phyloP scores from a whole-genome alignment of 1,140 invertebrate genomes.

The Drosophila eugracilis region DNA sequence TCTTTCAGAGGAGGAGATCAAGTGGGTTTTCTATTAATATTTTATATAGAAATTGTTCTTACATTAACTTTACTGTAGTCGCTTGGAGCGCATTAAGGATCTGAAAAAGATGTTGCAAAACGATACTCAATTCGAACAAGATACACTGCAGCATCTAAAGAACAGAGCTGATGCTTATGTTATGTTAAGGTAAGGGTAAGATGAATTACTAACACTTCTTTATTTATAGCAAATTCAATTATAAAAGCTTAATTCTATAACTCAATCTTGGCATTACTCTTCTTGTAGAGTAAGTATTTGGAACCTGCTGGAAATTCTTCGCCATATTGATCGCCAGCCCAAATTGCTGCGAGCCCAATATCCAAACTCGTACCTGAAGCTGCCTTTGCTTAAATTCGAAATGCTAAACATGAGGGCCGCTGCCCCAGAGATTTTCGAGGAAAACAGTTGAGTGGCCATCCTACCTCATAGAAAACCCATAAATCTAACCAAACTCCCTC shows the following conservation, averaged over 20 bases:
- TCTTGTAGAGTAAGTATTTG: constrained; percentile 59
- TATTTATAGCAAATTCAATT: no score
- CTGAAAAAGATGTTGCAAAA: constrained; percentile 44
- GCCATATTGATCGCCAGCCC: constrained; percentile 68
- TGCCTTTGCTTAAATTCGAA: constrained; percentile 79
- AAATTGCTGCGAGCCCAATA: constrained; percentile 61
- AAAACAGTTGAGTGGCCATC: constrained; percentile 64
- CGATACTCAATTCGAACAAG: constrained; percentile 34
- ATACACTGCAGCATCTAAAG: constrained; percentile 58
- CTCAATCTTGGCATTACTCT: no score
- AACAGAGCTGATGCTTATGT: constrained; percentile 74
- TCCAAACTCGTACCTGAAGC: constrained; percentile 73
- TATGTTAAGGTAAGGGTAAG: constrained; percentile 49
- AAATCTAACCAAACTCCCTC: background rate
- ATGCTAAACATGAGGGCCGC: constrained; percentile 77
- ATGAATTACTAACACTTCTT: no score
- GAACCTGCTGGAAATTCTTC: constrained; percentile 72
- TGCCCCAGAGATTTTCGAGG: constrained; percentile 71
- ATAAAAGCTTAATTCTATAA: no score
- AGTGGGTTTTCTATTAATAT: constrained; percentile 23
- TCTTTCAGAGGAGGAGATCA: constrained; percentile 73
- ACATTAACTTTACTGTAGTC: constrained; percentile 26
- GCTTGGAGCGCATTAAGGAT: constrained; percentile 61
- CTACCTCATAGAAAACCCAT: background rate
- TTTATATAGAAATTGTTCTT: no score